Base-by-base conservation (phyloP, 2,797 vertebrate genomes). In the Microtus obscurus region DNA sequence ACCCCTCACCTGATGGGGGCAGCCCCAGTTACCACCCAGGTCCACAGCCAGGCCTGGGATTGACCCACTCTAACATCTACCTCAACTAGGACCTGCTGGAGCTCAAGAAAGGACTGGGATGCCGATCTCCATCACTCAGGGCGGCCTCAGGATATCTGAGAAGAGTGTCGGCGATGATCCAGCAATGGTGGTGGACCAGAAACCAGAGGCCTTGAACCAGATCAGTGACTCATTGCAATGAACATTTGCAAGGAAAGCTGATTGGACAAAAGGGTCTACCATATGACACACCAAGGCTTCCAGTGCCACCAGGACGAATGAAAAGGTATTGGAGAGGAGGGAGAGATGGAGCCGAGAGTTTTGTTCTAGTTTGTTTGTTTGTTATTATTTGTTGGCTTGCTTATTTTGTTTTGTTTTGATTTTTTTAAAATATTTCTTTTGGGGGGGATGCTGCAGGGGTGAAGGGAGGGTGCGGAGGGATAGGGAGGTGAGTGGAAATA, bases 91-190 rank as follows among this genome's bases (percentile, higher is more conserved):
- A 40, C 10, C 37, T 40, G 21, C 71, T 73, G 5, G 37, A 73
- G 37, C 71, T 73, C 71, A 73, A 2, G 10, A 73, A 73, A 37
- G 21, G 21, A 5, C 71, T 73, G 21, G 4, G 19, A 11, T 40
- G 21, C 4, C 1, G 37, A 40, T 13, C 10, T 40, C 67, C 17
- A 37, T 37, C 34, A 37, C n/a, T 21, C 10, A 6, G 37, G 37
- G 37, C 5, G 0, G 21, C 10, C 2, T 2, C 1, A 5, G 71
- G 37, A 73, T 25, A 73, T 40, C 71, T 0, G 1, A 73, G 37
- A 73, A 21, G 37, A 25, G 37, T 40, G 37, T 73, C 0, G 2
- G 71, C 21, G 4, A 73, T 21, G 71, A 73, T 40, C 37, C 71
- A 73, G 71, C 23, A 37, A 73, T 73, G 37, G 12, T 0, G 1